Evolutionary conservation across 2,113 vertebrate genomes (phyloP), one percentile per base, ranked within the genome.

Genomic region (Osmerus mordax): DNA sequence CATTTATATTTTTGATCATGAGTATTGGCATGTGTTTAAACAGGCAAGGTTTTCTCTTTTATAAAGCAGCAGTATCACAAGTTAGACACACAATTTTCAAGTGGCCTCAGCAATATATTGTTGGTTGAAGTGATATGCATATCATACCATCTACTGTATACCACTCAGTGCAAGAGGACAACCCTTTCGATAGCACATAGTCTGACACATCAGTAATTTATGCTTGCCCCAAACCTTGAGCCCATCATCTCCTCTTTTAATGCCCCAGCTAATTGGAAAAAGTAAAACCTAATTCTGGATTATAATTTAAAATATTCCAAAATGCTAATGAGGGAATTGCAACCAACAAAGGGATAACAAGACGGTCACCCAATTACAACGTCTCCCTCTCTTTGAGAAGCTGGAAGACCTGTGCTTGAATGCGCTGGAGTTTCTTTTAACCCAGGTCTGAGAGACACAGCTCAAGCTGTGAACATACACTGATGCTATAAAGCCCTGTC

Each of bases 1-100:
- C 78, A 86, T 82, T 87, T 91, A 93, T 93, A 92, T 93, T 93
- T 93, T 92, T 93, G 87, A 91, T 87, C n/a, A 18, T 15, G 54
- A 8, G 3, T 18, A n/a, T 56, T 15, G 14, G 54, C 16, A 56
- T 1, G 79, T 87, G 85, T 91, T 73, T 83, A 68, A 65, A 56
- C 14, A 59, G 54, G 53, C 21, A 36, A 68, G 54, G 68, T 23
- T 77, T 61, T 28, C 51, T 25, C 56, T 29, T 36, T 9, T 56
- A 25, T 58, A 19, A 65, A 28, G 14, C 41, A 70, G 59, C 61
- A 64, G 4, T 18, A 64, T 9, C 18, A 18, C 16, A 18, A 56
- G 16, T 15, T 3, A n/a, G 28, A 32, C 5, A 21, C 65, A 61
- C 12, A 19, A 9, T 47, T 47, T 47, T 47, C 41, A 47, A 47